These are phyloP conservation scores for Miniopterus natalensis DNA, from an alignment of 2,113 vertebrate species.

Conservation along the genomic window DNA sequence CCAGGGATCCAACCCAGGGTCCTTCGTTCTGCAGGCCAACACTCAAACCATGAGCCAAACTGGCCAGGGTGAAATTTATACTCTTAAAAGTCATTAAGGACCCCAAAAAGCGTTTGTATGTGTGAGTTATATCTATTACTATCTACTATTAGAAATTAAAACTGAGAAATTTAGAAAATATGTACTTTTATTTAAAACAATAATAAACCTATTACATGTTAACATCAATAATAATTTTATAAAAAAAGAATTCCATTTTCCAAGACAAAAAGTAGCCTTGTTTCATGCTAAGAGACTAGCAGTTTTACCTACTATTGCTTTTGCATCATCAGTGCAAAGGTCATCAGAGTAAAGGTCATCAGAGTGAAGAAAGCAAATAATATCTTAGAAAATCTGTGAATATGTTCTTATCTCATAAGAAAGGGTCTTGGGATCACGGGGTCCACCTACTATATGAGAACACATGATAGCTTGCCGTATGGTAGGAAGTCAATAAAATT, in stretches of 20 bases:
- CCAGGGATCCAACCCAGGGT: no score
- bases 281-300: background rate
- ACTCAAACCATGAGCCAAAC: no score
- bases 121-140: background rate
- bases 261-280: constrained; percentile 25
- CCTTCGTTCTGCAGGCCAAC: no score
- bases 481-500: background rate
- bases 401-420: background rate
- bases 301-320: background rate
- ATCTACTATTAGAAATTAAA: constrained; percentile 32
- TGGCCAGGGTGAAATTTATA: no score
- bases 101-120: background rate
- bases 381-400: background rate
- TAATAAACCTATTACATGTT: background rate
- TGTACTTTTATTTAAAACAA: background rate
- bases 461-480: background rate
- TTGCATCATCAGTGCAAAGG: background rate
- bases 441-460: background rate
- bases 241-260: constrained; percentile 20
- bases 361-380: background rate
- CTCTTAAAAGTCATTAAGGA: background rate
- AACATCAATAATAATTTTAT: constrained; percentile 52
- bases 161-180: constrained; percentile 25
- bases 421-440: background rate
- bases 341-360: background rate